Evolutionary conservation across 1,140 invertebrate species (phyloP).

Genomic region (Trichonephila clavipes): DNA sequence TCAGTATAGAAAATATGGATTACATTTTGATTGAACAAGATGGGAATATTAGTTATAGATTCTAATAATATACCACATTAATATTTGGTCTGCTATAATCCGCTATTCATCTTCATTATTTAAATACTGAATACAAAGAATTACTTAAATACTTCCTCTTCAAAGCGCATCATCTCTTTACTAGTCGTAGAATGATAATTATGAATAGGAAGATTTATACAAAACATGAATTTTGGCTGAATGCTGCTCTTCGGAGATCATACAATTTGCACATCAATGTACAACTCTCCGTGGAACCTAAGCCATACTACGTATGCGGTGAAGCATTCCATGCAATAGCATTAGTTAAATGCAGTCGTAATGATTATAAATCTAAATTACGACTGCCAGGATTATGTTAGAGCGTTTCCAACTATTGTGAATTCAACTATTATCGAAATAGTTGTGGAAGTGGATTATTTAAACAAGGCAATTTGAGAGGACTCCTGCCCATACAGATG

Average conservation of each 20-base stretch:
- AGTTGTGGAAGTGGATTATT: not conserved
- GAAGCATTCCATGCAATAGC: not conserved
- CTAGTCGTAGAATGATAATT: not conserved
- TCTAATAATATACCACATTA: no score
- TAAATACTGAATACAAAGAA: no score
- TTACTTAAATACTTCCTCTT: no score
- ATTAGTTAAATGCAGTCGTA: not conserved
- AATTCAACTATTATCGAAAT: not conserved
- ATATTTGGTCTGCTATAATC: no score
- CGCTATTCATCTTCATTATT: no score
- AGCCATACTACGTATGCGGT: not conserved
- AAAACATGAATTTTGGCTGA: not conserved
- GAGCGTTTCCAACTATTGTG: not conserved
- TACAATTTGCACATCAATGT: not conserved
- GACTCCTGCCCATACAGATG: no score
- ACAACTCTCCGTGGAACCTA: not conserved
- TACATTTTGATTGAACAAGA: no score
- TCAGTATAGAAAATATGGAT: no score
- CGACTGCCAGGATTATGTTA: not conserved
- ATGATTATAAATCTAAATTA: slow-evolving; percentile 32
- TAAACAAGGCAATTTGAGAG: no score
- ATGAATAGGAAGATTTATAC: not conserved
- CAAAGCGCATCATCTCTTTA: no score
- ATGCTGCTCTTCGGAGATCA: not conserved
- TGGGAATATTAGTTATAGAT: no score